Evolutionary conservation across 2,113 vertebrate species (phyloP).

Genomic region (Ailuropoda melanoleuca): DNA sequence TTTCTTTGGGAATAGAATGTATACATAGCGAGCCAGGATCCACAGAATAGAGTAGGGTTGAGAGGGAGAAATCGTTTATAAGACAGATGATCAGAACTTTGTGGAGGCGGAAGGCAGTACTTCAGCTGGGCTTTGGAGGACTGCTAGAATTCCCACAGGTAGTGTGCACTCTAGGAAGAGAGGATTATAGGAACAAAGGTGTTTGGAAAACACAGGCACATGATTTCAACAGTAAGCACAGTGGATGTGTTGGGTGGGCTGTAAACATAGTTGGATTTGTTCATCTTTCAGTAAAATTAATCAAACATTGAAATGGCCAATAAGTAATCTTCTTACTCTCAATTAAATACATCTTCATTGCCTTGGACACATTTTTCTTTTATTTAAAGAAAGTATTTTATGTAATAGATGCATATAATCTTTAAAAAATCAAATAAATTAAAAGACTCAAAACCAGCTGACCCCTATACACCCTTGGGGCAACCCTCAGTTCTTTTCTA

Average conservation of each 20-base stretch:
- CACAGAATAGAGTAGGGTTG: background rate
- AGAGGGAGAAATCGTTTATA: background rate
- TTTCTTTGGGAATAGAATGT: background rate
- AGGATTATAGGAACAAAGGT: background rate
- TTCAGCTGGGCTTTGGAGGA: background rate
- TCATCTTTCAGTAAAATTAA: background rate
- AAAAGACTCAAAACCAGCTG: background rate
- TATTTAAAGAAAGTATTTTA: conserved; percentile 3
- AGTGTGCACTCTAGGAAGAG: background rate
- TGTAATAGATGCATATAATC: background rate
- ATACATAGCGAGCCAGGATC: background rate
- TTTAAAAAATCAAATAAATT: background rate
- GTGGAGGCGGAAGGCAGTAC: background rate
- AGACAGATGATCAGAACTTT: background rate
- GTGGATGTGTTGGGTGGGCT: background rate
- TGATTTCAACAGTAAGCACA: background rate
- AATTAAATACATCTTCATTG: background rate
- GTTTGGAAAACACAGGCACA: background rate
- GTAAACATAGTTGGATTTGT: background rate
- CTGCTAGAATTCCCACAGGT: background rate
- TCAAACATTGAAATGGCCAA: background rate
- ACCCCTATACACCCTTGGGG: background rate
- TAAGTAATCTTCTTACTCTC: background rate
- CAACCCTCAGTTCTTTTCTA: background rate
- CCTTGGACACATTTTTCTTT: background rate